These are phyloP conservation scores for Brachyhypopomus occidentalis DNA, from an alignment of 2,113 vertebrate species.

Conservation along the genomic window DNA sequence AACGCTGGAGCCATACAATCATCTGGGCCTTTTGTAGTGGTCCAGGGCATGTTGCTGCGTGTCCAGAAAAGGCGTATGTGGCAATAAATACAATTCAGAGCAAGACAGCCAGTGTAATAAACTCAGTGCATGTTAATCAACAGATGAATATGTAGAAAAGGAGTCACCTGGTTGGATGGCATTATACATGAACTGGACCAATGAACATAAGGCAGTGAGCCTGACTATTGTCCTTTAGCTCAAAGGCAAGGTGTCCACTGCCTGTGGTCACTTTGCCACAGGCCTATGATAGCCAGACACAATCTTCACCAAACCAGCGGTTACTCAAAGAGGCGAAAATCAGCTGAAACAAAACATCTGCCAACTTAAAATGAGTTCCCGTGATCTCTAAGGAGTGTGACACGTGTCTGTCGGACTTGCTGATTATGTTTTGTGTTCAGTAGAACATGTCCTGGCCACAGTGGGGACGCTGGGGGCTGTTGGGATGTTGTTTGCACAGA, in stretches of 20 bases:
- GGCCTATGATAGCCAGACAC: background rate
- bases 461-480: background rate
- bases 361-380: no score
- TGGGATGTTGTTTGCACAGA: slow-evolving; percentile 13
- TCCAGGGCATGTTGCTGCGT: background rate
- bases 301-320: no score
- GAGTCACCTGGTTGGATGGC: slow-evolving; percentile 12
- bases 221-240: slow-evolving; percentile 4
- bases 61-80: background rate
- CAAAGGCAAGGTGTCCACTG: background rate
- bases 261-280: background rate
- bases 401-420: no score
- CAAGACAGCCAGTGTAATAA: slow-evolving; percentile 22
- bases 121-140: slow-evolving; percentile 29
- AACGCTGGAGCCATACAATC: background rate
- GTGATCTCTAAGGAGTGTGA: no score
- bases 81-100: slow-evolving; percentile 29
- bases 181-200: slow-evolving; percentile 15
- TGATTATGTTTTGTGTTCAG: no score
- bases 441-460: background rate
- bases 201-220: slow-evolving; percentile 24
- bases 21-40: background rate
- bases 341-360: no score
- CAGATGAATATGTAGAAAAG: slow-evolving; percentile 15
- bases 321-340: no score